These are phyloP conservation scores for Percopsis transmontana DNA, from an alignment of 2,113 vertebrate species.

Conservation along the genomic window DNA sequence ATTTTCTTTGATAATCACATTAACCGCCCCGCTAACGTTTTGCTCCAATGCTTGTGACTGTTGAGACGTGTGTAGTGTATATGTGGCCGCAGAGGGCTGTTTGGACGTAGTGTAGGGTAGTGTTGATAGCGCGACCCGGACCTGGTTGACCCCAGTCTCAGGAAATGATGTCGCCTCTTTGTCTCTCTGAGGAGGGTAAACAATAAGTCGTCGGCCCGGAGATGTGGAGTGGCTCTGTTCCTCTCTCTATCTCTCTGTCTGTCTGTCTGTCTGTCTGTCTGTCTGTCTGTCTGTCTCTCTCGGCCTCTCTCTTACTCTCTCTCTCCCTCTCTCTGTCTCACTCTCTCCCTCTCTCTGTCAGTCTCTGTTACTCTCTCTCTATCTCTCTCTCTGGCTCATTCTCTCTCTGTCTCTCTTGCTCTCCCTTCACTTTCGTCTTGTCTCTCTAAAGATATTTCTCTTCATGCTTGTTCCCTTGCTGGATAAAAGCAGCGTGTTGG, in stretches of 20 bases:
- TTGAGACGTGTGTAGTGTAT: not conserved
- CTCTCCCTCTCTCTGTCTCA: slow-evolving; percentile 16
- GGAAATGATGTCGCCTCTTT: not conserved
- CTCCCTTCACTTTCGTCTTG: not conserved
- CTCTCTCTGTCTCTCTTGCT: not conserved
- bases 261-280: too few relatives aligned
- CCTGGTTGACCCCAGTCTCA: slow-evolving; percentile 36
- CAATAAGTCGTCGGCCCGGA: too few relatives aligned
- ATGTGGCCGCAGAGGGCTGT: not conserved
- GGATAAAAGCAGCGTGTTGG: too few relatives aligned
- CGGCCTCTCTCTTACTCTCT: too few relatives aligned
- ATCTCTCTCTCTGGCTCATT: not conserved
- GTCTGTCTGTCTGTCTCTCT: too few relatives aligned
- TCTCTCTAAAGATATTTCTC: not conserved
- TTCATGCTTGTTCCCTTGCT: not conserved
- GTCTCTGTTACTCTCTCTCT: not conserved
- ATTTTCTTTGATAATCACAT: slow-evolving; percentile 7
- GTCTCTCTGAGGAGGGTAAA: slow-evolving; percentile 8
- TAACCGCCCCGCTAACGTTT: not conserved
- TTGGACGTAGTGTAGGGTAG: not conserved
- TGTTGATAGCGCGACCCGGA: slow-evolving; percentile 17
- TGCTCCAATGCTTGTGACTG: not conserved
- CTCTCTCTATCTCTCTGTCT: slow-evolving; percentile 17
- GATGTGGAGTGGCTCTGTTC: not conserved
- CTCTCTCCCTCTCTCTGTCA: not conserved